Evolutionary conservation across 1,140 invertebrate genomes (phyloP), one percentile per base, ranked within the genome.

Genomic region (Dendroctonus ponderosae): DNA sequence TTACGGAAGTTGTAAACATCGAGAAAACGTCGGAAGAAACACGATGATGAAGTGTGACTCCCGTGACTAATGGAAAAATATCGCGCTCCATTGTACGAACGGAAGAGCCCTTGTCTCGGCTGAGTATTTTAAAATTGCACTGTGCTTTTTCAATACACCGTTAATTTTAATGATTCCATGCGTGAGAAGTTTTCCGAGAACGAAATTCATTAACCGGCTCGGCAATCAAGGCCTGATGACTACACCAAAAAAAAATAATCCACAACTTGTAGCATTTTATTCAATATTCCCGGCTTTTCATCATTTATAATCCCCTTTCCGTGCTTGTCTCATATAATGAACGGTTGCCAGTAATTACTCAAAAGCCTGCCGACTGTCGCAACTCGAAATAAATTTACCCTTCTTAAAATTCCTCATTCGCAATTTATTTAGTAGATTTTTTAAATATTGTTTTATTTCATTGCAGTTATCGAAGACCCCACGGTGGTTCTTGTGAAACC

Each of bases 391-490:
- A 26, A 26, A 26, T 26, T 26, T 3, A 26, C n/a, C n/a, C n/a
- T n/a, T n/a, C n/a, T n/a, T n/a, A n/a, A n/a, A n/a, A n/a, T n/a
- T n/a, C n/a, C n/a, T n/a, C n/a, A n/a, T n/a, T n/a, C n/a, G n/a
- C n/a, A 26, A 26, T 26, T 26, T 26, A 26, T 26, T n/a, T 26
- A 26, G 26, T 52, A 5, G 15, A 9, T 52, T 52, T 8, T 12
- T 15, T 9, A 52, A 52, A 2, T 4, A 5, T 9, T 48, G n/a
- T 62, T 69, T 53, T 63, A 53, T 70, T 66, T 72, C 74, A 59
- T 84, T 83, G 5, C 82, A 91, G 89, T 88, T 88, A 85, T 91
- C 44, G 85, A 84, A 62, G 83, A 88, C 59, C 85, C 86, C 11
- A 82, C 77, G 12, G 89, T 91, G 8, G 83, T 87, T 60, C 76